A percentile compares a stretch with the other conserved stretches of the same genome.
phyloP scores from a whole-genome alignment of 2,113 vertebrate species.

The Pelecanoides urinatrix region DNA sequence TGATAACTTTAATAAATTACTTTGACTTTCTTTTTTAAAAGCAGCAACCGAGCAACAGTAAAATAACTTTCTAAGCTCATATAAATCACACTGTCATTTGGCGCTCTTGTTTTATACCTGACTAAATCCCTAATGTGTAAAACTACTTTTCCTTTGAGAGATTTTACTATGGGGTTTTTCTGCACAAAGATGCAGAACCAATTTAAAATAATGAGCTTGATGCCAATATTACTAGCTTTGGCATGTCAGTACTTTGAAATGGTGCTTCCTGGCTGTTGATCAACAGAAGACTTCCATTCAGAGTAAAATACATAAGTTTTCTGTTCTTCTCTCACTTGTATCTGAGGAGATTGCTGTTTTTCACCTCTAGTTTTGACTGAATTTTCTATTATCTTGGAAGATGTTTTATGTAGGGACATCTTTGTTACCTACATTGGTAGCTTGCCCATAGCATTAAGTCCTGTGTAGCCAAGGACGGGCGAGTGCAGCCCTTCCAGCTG shows the following conservation, averaged over 20 bases:
- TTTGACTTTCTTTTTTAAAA: background rate
- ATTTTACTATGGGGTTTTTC: rapidly evolving
- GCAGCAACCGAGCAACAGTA: too few relatives aligned
- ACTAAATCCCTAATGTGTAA: background rate
- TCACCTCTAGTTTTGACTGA: background rate
- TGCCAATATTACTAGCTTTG: background rate
- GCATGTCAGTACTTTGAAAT: background rate
- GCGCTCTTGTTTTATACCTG: background rate
- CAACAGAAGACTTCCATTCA: background rate
- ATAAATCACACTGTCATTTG: background rate
- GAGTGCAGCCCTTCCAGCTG: background rate
- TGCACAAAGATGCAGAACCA: background rate
- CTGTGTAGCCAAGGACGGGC: background rate
- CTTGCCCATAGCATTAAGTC: background rate
- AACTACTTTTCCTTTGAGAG: background rate
- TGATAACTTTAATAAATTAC: background rate
- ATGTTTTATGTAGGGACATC: background rate
- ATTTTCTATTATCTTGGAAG: background rate
- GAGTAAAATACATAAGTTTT: background rate
- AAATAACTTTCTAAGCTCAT: background rate
- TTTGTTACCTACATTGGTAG: background rate
- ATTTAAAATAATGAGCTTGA: background rate
- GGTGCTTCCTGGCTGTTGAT: background rate
- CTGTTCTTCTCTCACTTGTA: background rate
- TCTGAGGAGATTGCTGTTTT: background rate